A percentile compares a stretch with the other conserved stretches of the same genome.
Evolutionary conservation across 2,888 invertebrate species (phyloP).

Genomic region (Drosophila anomalata): DNA sequence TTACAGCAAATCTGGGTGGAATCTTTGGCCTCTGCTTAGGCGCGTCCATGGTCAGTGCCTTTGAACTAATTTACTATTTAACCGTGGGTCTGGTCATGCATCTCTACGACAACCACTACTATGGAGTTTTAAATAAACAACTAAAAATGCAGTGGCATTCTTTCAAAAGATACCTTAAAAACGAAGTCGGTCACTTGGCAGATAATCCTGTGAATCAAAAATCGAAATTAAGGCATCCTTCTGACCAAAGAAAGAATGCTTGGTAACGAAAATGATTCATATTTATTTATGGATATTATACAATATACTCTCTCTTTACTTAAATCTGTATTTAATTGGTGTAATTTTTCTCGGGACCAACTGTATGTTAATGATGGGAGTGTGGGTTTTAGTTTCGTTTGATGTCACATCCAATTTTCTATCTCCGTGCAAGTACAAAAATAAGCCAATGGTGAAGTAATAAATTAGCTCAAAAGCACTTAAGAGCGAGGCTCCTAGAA

Average conservation of each 20-base stretch:
- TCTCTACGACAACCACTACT: constrained; percentile 73
- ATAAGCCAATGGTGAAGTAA: constrained; percentile 79
- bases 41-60: constrained; percentile 84
- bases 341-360: constrained; percentile 45
- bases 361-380: constrained; percentile 3
- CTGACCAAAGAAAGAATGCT: constrained; percentile 44
- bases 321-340: constrained; percentile 37
- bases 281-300: background rate
- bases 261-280: constrained; percentile 45
- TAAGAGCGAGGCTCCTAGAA: constrained; percentile 84
- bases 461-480: constrained; percentile 84
- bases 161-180: constrained; percentile 46
- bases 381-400: background rate
- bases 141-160: constrained; percentile 38
- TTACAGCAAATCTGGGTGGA: constrained; percentile 84
- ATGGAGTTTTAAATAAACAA: constrained; percentile 37
- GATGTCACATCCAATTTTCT: constrained; percentile 27
- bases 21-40: constrained; percentile 85
- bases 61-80: constrained; percentile 84
- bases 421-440: constrained; percentile 53
- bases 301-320: background rate
- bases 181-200: constrained; percentile 33
- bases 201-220: constrained; percentile 18
- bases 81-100: constrained; percentile 78
- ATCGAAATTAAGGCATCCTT: constrained; percentile 55